These are phyloP conservation scores for Macaria liturata DNA, from an alignment of 2,888 invertebrate genomes.

Conservation along the genomic window DNA sequence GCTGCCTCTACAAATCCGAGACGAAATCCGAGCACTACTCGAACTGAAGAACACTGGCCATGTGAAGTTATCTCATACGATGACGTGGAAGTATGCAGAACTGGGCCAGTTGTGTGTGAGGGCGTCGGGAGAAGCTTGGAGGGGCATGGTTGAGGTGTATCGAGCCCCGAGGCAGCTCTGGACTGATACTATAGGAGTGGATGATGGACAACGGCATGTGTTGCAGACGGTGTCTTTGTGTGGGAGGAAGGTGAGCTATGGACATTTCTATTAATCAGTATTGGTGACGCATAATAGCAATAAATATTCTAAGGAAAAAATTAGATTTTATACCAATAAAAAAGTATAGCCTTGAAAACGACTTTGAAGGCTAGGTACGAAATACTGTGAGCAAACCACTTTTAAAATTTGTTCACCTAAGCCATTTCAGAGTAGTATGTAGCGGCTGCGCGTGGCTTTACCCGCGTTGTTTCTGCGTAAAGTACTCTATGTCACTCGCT, in stretches of 20 bases:
- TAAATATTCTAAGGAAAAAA: no score
- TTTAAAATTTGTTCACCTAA: no score
- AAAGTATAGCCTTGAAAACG: no score
- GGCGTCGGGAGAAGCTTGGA: slow-evolving; percentile 62
- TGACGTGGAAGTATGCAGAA: slow-evolving; percentile 74
- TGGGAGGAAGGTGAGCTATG: slow-evolving; percentile 83
- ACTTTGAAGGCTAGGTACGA: no score
- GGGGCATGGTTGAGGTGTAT: slow-evolving; percentile 59
- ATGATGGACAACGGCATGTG: slow-evolving; percentile 79
- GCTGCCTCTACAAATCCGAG: slow-evolving; percentile 57
- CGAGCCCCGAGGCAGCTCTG: slow-evolving; percentile 70
- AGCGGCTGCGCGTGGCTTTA: no score
- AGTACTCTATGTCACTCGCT: no score
- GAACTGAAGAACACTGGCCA: slow-evolving; percentile 62
- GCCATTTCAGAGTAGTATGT: no score
- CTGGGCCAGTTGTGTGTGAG: slow-evolving; percentile 62
- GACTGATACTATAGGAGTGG: slow-evolving; percentile 82
- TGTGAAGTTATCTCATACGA: slow-evolving; percentile 57
- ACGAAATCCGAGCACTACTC: slow-evolving; percentile 62
- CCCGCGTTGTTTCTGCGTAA: no score
- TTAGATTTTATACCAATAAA: no score
- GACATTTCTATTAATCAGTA: no score
- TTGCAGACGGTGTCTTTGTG: slow-evolving; percentile 86
- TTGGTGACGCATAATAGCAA: no score
- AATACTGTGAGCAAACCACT: no score